Evolutionary conservation across 2,888 invertebrate species (phyloP).

Genomic region (Halictus ligatus): DNA sequence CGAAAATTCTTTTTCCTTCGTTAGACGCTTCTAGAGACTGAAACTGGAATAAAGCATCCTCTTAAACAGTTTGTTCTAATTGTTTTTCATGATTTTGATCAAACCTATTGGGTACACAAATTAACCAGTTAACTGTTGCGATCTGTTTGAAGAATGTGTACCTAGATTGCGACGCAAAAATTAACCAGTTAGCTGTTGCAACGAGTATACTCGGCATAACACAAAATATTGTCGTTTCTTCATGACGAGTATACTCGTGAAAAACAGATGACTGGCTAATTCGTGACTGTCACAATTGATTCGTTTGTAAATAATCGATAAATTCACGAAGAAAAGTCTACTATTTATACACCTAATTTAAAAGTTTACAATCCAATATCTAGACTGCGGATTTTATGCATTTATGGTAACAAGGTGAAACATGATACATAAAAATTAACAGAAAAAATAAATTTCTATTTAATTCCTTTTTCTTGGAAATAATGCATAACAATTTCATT

Average conservation of each 20-base stretch:
- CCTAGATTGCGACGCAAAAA: too few species aligned
- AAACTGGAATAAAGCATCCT: background rate
- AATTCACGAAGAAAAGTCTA: too few species aligned
- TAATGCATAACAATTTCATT: background rate
- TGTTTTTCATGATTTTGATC: background rate
- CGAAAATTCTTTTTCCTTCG: background rate
- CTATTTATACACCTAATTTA: background rate
- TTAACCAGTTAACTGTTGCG: background rate
- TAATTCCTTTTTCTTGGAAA: background rate
- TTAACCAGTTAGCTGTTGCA: too few species aligned
- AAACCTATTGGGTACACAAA: background rate
- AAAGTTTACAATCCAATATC: background rate
- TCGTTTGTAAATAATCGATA: background rate
- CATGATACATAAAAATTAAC: background rate
- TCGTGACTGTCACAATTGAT: background rate
- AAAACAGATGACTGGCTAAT: background rate
- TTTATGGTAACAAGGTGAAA: background rate
- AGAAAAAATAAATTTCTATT: background rate
- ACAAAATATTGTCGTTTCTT: too few species aligned
- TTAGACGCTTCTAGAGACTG: background rate
- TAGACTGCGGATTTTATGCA: background rate
- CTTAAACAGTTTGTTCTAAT: background rate
- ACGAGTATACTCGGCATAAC: too few species aligned
- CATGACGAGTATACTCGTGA: too few species aligned
- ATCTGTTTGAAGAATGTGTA: too few species aligned